These are phyloP conservation scores for Pan paniscus DNA, from an alignment of 2,113 vertebrate species.

Conservation along the genomic window DNA sequence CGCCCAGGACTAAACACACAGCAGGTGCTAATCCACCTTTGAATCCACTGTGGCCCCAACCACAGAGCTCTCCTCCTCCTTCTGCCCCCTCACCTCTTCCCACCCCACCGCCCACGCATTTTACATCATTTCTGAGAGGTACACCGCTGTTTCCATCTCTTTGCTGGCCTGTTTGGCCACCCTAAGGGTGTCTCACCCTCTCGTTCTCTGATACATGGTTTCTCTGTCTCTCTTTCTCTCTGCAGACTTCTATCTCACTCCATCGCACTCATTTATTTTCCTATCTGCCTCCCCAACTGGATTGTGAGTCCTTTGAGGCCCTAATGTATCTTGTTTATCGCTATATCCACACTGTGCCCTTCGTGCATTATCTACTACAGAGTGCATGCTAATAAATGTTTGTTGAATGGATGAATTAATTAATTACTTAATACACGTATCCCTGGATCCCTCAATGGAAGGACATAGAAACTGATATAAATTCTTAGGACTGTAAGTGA, in stretches of 20 bases:
- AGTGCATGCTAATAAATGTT: slow-evolving; percentile 37
- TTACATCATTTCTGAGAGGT: background rate
- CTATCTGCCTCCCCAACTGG: background rate
- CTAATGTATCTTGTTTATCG: background rate
- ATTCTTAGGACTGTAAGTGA: background rate
- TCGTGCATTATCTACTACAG: background rate
- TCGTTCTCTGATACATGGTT: background rate
- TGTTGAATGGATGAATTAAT: slow-evolving; percentile 57
- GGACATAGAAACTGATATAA: background rate
- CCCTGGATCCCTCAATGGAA: slow-evolving; percentile 43
- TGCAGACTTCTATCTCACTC: background rate
- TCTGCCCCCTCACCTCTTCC: background rate
- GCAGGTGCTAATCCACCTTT: background rate
- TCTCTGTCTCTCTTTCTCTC: background rate
- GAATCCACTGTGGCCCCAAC: background rate
- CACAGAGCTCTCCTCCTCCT: background rate
- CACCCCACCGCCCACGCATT: rapidly evolving
- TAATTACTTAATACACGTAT: slow-evolving; percentile 41
- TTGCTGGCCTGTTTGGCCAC: background rate
- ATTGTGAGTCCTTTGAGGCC: slow-evolving; percentile 23
- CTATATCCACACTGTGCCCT: background rate
- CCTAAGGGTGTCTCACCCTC: background rate
- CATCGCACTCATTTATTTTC: background rate
- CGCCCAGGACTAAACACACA: background rate
- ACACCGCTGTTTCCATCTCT: background rate